Evolutionary conservation across 2,797 vertebrate species (phyloP).

Genomic region (Liparis tanakae): DNA sequence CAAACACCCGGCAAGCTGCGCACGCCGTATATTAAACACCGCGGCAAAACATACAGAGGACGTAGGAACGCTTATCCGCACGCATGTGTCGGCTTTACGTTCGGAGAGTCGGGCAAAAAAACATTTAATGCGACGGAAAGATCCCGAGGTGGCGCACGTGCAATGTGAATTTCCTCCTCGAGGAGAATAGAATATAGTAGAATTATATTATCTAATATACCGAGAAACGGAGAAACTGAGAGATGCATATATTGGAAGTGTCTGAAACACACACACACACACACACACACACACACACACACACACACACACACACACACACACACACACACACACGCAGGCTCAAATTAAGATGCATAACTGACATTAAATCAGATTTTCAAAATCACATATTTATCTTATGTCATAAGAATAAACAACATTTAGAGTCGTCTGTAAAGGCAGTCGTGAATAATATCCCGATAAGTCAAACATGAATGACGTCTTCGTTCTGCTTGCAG

Average conservation of each 20-base stretch:
- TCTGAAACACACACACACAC: no score
- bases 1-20: neutral
- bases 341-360: conserved; percentile 1
- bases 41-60: conserved; percentile 2
- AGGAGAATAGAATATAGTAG: neutral
- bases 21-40: neutral
- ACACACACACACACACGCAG: neutral
- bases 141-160: neutral
- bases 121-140: neutral
- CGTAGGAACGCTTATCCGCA: neutral
- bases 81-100: conserved; percentile 7
- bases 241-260: neutral
- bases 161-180: neutral
- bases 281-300: no score
- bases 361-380: neutral
- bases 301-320: no score
- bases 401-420: neutral
- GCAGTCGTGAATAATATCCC: neutral
- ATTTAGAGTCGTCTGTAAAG: conserved; percentile 1
- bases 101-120: neutral
- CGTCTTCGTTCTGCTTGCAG: neutral
- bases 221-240: neutral
- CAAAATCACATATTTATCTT: neutral
- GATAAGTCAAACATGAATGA: neutral
- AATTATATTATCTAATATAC: neutral